Evolutionary conservation across 2,113 vertebrate species (phyloP).

Genomic region (Bagarius yarrelli): DNA sequence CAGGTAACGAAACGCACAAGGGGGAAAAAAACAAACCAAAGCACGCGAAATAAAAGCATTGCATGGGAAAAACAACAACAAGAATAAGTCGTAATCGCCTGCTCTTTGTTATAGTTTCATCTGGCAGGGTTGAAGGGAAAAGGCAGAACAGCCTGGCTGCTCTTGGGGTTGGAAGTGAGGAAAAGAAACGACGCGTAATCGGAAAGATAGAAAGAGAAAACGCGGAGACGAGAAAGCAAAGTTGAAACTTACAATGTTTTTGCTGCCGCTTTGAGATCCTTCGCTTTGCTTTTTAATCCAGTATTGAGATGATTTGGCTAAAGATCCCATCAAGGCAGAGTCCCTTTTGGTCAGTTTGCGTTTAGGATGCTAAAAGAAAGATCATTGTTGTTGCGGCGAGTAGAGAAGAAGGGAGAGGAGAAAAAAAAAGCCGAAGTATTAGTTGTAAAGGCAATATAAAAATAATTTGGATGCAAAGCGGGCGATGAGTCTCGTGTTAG

Average conservation of each 20-base stretch:
- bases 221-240: constrained; percentile 76
- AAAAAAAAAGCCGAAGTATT: constrained; percentile 68
- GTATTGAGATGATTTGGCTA: constrained; percentile 84
- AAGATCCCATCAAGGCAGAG: constrained; percentile 90
- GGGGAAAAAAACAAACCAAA: constrained; percentile 47
- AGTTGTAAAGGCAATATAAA: constrained; percentile 83
- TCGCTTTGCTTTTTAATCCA: constrained; percentile 82
- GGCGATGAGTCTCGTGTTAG: constrained; percentile 81
- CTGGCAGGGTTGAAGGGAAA: constrained; percentile 58
- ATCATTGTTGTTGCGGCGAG: constrained; percentile 84
- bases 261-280: constrained; percentile 79
- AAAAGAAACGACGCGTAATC: constrained; percentile 64
- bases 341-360: constrained; percentile 81
- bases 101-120: constrained; percentile 58
- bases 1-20: constrained; percentile 72
- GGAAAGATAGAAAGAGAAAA: constrained; percentile 57
- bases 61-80: constrained; percentile 50
- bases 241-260: constrained; percentile 93
- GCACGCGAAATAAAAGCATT: constrained; percentile 58
- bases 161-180: constrained; percentile 59
- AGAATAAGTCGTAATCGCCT: constrained; percentile 63
- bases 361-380: constrained; percentile 82
- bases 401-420: constrained; percentile 56
- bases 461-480: constrained; percentile 85
- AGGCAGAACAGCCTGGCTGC: constrained; percentile 56